Evolutionary conservation across 2,113 vertebrate species (phyloP), one percentile per base, ranked within the genome.

Genomic region (Ursus arctos): DNA sequence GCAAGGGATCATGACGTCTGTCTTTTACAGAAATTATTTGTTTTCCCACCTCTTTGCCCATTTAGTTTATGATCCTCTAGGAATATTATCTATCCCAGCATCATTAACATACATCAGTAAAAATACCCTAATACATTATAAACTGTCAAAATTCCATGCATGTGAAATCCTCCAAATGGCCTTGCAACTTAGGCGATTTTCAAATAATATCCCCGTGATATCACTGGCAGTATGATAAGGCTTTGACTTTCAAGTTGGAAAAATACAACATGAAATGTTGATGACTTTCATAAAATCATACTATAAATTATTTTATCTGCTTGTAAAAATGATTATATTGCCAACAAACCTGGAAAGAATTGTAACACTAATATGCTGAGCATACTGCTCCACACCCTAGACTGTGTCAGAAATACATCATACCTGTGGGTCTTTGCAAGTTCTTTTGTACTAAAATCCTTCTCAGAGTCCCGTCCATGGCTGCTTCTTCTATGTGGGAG

Each of bases 401-500:
- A 40, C 5, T 28, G 12, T 49, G 6, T 59, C 21, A 90, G 21
- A 31, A 36, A 76, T 12, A 1, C 0, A 80, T 24, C 83, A 51
- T 98, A 99, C 99, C 99, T 96, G 99, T 99, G 87, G 99, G 99
- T 97, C 99, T 99, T 49, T 99, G 99, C 53, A 99, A 98, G 82
- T 99, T 99, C 98, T 99, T 99, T 80, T 99, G 99, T 92, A 99
- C 97, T 90, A 99, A 98, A 63, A 99, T 99, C 97, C 99, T 99
- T 81, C 99, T 99, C 94, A 99, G 98, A 74, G 99, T 99, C 8
- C 99, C 99, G 59, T 99, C 99, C 99, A 99, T 99, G 47, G 99
- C 99, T 0, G 99, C 99, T 83, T 99, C 99, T 95, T 99, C 99
- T 92, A 99, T 99, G 85, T 99, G 99, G 61, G 99, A 99, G 90